Percentiles rank a stretch among this genome's conserved stretches.
Conservation (phyloP, 2,797 vertebrate species). For the Phoebastria nigripes region DNA sequence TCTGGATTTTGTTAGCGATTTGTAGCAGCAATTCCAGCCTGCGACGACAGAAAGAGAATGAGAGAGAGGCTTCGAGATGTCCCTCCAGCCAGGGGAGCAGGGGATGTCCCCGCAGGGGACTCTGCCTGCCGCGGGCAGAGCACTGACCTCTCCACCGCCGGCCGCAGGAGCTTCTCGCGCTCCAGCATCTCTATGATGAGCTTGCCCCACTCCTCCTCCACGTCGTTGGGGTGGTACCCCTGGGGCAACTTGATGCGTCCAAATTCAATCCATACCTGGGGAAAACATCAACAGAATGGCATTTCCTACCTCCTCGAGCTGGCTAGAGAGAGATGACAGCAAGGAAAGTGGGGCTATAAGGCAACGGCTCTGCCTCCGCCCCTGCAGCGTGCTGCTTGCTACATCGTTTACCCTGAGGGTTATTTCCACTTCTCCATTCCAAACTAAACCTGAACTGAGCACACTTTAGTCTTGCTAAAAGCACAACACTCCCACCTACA, state of each 20-base stretch:
- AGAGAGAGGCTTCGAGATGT: neutral
- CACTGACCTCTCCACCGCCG: constrained; percentile 89
- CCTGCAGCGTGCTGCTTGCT: fast-evolving
- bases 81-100: neutral
- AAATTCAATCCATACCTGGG: constrained; percentile 95
- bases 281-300: neutral
- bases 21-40: constrained; percentile 93
- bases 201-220: constrained; percentile 97
- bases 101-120: neutral
- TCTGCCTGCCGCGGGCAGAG: fast-evolving
- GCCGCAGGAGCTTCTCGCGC: constrained; percentile 90
- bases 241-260: constrained; percentile 93
- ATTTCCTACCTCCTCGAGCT: neutral
- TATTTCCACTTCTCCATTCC: neutral
- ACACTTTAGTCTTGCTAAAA: neutral
- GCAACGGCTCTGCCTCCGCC: neutral
- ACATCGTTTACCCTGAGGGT: neutral
- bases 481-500: neutral
- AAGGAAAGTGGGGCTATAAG: neutral
- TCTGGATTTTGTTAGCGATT: constrained; percentile 96
- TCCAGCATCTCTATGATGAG: constrained; percentile 98
- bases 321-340: neutral
- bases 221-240: constrained; percentile 92
- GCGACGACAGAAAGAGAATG: neutral
- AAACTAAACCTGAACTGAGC: neutral